Evolutionary conservation across 1,140 invertebrate genomes (phyloP).

Genomic region (Probaryconus sp.): DNA sequence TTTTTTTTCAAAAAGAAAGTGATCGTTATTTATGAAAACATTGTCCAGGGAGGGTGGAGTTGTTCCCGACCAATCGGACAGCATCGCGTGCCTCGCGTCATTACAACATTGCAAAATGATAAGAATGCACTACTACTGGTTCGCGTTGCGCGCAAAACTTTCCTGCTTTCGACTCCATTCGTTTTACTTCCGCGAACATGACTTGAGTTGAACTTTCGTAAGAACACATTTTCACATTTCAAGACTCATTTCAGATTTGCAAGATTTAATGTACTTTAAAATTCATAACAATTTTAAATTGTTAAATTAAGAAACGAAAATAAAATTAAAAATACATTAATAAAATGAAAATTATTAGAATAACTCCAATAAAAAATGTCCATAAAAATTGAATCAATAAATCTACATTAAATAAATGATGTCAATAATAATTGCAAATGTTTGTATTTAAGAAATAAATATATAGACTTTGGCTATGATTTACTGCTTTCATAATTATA

Average conservation of each 20-base stretch:
- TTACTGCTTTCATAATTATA: no score
- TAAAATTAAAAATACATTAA: no score
- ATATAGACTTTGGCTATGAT: no score
- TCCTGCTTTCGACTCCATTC: slow-evolving; percentile 47
- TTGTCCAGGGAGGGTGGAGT: slow-evolving; percentile 74
- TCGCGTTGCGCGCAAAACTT: slow-evolving; percentile 53
- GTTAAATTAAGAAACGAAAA: no score
- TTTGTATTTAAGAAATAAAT: no score
- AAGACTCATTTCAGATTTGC: not conserved
- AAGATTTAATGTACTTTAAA: slow-evolving; percentile 5
- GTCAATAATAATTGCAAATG: no score
- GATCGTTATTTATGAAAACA: slow-evolving; percentile 75
- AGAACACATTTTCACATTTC: not conserved
- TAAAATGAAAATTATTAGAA: no score
- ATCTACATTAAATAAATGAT: no score
- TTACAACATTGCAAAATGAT: slow-evolving; percentile 75
- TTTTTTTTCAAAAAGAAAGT: slow-evolving; percentile 51
- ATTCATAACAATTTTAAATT: not conserved
- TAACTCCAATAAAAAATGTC: no score
- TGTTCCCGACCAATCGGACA: slow-evolving; percentile 69
- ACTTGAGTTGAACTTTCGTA: slow-evolving; percentile 23
- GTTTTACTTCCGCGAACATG: slow-evolving; percentile 39
- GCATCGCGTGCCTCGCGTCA: slow-evolving; percentile 72
- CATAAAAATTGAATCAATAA: no score
- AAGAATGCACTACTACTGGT: slow-evolving; percentile 68